Evolutionary conservation across 1,140 invertebrate species (phyloP).

Genomic region (Caenorhabditis remanei): DNA sequence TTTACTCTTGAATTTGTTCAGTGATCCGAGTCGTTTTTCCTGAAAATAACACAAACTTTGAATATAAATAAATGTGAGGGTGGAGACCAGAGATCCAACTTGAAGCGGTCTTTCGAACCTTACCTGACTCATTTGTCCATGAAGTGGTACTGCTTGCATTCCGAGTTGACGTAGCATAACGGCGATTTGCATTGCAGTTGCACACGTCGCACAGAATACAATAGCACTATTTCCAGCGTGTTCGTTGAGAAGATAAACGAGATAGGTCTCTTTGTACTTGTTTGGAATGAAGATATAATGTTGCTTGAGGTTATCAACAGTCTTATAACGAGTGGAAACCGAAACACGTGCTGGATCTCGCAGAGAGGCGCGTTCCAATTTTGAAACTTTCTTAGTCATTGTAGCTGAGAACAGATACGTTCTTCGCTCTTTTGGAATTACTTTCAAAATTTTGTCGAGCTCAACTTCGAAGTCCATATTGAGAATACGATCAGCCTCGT

Average conservation of each 20-base stretch:
- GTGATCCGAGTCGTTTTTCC: conserved; percentile 89
- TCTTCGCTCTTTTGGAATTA: conserved; percentile 88
- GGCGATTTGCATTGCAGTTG: conserved; percentile 88
- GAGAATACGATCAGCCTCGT: conserved; percentile 93
- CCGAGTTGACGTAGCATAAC: conserved; percentile 89
- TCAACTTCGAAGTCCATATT: conserved; percentile 97
- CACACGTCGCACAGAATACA: conserved; percentile 95
- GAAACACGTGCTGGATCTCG: conserved; percentile 92
- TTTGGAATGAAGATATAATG: conserved; percentile 95
- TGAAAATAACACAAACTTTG: conserved; percentile 79
- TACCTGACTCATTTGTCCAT: conserved; percentile 91
- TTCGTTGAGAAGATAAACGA: conserved; percentile 95
- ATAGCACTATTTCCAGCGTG: conserved; percentile 95
- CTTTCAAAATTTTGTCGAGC: conserved; percentile 93
- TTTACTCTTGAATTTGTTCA: conserved; percentile 93
- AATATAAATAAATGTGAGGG: conserved; percentile 66
- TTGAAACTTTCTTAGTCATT: conserved; percentile 97
- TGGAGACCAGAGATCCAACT: not conserved
- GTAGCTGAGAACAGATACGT: conserved; percentile 95
- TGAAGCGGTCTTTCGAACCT: not conserved
- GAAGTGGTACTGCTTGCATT: conserved; percentile 89
- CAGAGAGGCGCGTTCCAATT: conserved; percentile 93
- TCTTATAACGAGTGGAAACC: conserved; percentile 91
- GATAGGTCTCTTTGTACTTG: conserved; percentile 96
- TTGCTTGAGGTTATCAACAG: conserved; percentile 94